Evolutionary conservation across 2,797 vertebrate genomes (phyloP), one percentile per base, ranked within the genome.

Genomic region (Helarctos malayanus): DNA sequence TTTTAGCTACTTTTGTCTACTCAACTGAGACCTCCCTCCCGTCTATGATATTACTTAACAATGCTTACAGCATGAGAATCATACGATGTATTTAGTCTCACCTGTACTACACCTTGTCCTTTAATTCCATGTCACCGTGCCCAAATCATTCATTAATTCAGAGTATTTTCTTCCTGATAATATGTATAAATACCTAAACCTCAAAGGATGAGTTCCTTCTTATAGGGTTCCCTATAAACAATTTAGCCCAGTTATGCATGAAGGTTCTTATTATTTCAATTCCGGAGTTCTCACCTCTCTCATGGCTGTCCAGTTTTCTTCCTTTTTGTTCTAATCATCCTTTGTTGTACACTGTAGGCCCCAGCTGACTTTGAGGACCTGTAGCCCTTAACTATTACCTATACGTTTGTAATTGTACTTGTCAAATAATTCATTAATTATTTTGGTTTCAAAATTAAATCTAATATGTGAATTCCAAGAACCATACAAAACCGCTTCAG

Each of bases 371-470:
- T 80, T 69, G 73, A 84, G 23, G 69, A 69, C 15, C 38, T 61
- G 4, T 7, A 73, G 12, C 35, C 21, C 7, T 92, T 52, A 90
- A 3, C 7, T 84, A 83, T 68, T 11, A 68, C 71, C 49, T 87
- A 52, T 41, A 80, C 57, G 79, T 90, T 95, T 82, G 82, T n/a
- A 63, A 89, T 47, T 83, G 1, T 45, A 82, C 68, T 61, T 68
- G 23, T 86, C 29, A 68, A 82, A 57, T 56, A 89, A 88, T 57
- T 96, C 59, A 94, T 65, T 82, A 75, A 86, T 73, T 71, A 78
- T 87, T 92, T 97, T 92, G 19, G 41, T 80, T 89, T 91, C 65
- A 89, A 91, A 96, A 69, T 85, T 91, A 73, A 83, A 81, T 71
- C 45, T 83, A 87, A 92, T 57, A 52, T 52, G n/a, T 82, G 49